These are phyloP conservation scores for Flexamia atlantica DNA, from an alignment of 2,888 invertebrate species.

Conservation along the genomic window DNA sequence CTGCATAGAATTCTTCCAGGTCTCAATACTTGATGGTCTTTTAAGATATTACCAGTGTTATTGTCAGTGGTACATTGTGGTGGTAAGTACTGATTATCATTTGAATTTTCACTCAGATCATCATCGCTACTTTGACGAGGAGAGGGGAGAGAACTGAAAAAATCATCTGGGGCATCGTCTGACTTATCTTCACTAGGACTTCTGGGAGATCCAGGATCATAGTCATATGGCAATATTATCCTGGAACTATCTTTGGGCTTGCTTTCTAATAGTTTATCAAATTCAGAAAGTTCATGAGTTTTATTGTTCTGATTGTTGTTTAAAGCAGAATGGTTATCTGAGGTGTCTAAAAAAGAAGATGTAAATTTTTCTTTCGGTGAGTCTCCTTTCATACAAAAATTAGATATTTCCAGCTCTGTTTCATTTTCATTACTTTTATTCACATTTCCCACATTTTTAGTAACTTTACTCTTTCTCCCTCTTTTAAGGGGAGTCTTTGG, in stretches of 20 bases:
- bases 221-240: background rate
- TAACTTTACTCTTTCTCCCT: conserved; percentile 32
- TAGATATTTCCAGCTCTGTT: background rate
- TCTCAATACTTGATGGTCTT: background rate
- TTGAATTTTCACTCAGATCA: conserved; percentile 12
- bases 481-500: conserved; percentile 4
- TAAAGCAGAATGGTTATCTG: background rate
- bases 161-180: conserved; percentile 30
- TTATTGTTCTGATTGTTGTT: background rate
- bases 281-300: conserved; percentile 37
- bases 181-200: conserved; percentile 42
- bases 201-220: background rate
- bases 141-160: conserved; percentile 18
- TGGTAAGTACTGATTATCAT: background rate
- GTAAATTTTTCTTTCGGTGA: background rate
- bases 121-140: conserved; percentile 45
- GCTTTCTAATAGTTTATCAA: conserved; percentile 46
- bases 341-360: background rate
- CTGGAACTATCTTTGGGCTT: conserved; percentile 20
- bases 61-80: background rate
- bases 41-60: background rate
- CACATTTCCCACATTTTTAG: background rate
- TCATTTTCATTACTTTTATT: background rate
- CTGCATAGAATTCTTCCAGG: conserved; percentile 43
- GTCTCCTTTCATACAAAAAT: background rate